Base-by-base conservation (phyloP, 2,797 vertebrate species). In the Sebastes hopkinsi region DNA sequence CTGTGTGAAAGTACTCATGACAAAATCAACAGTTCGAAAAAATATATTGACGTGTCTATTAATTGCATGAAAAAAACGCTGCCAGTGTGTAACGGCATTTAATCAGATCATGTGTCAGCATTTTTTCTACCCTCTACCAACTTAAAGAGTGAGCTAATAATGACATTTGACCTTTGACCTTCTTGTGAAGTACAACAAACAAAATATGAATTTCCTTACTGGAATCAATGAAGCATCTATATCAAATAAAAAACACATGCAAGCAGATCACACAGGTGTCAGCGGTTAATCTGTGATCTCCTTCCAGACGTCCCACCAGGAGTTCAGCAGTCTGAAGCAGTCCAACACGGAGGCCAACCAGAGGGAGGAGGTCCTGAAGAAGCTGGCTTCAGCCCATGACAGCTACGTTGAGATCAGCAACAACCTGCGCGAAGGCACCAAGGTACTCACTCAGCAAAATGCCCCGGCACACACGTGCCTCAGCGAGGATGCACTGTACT, bases 311-410 rank as follows among this genome's bases (percentile, higher is more conserved):
- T 96, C 97, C 29, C 97, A 99, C 88, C 98, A 99, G 87, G 98
- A 99, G 88, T 99, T 99, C 92, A 97, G 98, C 2, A 97, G 97
- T 92, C 96, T 99, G 93, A 99, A 98, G 85, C 98, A 99, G 89
- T 98, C 97, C 83, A 99, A 98, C 92, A 93, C 95, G 1, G 98
- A 99, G 92, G 97, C 97, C 80, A 98, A 97, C 85, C 94, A 97
- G 94, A 96, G 99, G 92, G 99, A 99, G 94, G 98, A 99, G 89
- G 96, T 99, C 83, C 91, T 99, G 90, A 99, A 99, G 95, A 99
- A 98, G 90, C 96, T 99, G 85, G 99, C 99, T 64, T 95, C 97
- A 2, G 99, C 98, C 34, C 98, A 99, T 67, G 99, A 99, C 94
- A 99, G 97, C 94, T 99, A 99, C 59, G 95, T 99, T n/a, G 98